Evolutionary conservation across 2,113 vertebrate genomes (phyloP).

Genomic region (Silurus glanis): DNA sequence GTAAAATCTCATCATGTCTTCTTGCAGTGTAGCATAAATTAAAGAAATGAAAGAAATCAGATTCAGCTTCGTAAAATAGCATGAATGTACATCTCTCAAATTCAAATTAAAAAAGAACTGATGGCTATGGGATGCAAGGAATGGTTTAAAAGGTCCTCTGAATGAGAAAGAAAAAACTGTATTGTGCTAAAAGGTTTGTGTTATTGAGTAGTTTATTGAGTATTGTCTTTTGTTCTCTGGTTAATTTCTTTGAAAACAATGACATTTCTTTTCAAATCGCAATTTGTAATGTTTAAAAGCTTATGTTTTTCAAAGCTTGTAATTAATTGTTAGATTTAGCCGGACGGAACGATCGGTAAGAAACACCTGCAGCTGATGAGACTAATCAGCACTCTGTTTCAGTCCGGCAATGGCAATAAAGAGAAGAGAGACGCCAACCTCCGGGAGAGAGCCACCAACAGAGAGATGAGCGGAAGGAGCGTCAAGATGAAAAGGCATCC

Average conservation of each 20-base stretch:
- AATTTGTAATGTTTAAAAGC: background rate
- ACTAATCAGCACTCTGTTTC: too few relatives aligned
- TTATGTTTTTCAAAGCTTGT: background rate
- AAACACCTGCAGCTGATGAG: too few relatives aligned
- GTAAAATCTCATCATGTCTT: background rate
- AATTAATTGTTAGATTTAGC: background rate
- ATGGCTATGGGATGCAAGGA: background rate
- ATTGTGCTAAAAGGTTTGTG: background rate
- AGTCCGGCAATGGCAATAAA: too few relatives aligned
- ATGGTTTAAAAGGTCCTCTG: background rate
- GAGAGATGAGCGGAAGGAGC: too few relatives aligned
- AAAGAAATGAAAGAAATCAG: background rate
- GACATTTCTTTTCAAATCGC: background rate
- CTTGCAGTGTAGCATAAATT: background rate
- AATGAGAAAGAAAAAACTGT: background rate
- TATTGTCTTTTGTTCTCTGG: background rate
- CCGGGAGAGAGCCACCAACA: too few relatives aligned
- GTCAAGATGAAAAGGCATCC: too few relatives aligned
- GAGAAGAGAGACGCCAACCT: too few relatives aligned
- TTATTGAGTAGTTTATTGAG: background rate
- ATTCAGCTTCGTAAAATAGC: background rate
- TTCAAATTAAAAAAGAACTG: background rate
- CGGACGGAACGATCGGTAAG: too few relatives aligned
- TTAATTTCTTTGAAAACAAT: background rate
- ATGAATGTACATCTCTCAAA: background rate